phyloP scores from a whole-genome alignment of 1,140 invertebrate species.

The Choristoneura fumiferana region DNA sequence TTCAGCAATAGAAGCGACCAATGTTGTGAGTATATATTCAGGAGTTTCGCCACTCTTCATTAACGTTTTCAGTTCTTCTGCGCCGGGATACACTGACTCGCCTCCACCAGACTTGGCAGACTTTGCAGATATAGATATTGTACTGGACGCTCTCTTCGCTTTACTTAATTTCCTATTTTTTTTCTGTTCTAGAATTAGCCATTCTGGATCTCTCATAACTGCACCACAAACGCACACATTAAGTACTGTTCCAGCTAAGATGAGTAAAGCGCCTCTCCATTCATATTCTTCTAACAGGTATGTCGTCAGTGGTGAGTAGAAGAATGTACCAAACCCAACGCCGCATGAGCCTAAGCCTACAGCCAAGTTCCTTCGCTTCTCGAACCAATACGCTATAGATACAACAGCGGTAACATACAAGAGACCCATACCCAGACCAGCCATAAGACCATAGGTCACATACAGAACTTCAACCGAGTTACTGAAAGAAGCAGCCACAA shows the following conservation, averaged over 20 bases:
- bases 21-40: conserved; percentile 83
- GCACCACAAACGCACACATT: conserved; percentile 94
- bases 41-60: conserved; percentile 85
- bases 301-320: conserved; percentile 90
- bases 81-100: conserved; percentile 79
- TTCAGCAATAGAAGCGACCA: conserved; percentile 80
- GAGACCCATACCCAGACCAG: conserved; percentile 91
- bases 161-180: conserved; percentile 70
- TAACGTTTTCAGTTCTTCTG: conserved; percentile 83
- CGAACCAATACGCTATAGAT: conserved; percentile 97
- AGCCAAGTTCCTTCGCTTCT: conserved; percentile 93
- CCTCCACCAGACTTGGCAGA: conserved; percentile 69
- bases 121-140: conserved; percentile 71
- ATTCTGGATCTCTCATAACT: conserved; percentile 92
- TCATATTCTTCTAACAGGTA: conserved; percentile 86
- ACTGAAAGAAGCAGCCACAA: conserved; percentile 86
- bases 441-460: conserved; percentile 91
- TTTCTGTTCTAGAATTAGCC: conserved; percentile 83
- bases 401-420: conserved; percentile 95
- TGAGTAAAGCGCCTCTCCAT: conserved; percentile 91
- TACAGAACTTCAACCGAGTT: conserved; percentile 87
- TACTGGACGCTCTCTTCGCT: conserved; percentile 72
- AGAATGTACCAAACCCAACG: conserved; percentile 90
- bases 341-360: conserved; percentile 95
- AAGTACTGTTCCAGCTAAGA: conserved; percentile 91